A percentile compares a stretch with the other conserved stretches of the same genome.
phyloP scores from a whole-genome alignment of 2,888 invertebrate species.

The Cloeon dipterum region DNA sequence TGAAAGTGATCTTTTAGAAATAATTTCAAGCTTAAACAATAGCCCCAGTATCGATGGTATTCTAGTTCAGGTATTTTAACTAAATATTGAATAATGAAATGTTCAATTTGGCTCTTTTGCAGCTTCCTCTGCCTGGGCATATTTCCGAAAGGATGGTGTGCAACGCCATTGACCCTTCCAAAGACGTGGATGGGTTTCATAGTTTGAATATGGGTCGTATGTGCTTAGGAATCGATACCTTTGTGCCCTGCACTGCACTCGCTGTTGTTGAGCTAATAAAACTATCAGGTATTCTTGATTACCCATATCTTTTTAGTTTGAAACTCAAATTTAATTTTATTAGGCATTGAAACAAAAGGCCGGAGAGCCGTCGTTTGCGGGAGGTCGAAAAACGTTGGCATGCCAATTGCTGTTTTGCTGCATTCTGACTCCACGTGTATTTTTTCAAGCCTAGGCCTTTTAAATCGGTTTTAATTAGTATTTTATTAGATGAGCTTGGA shows the following conservation, averaged over 20 bases:
- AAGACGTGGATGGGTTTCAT: constrained; percentile 87
- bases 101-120: constrained; percentile 8
- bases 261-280: constrained; percentile 46
- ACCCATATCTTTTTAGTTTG: too few species aligned
- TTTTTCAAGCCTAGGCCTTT: constrained; percentile 38
- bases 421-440: too few species aligned
- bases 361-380: constrained; percentile 77
- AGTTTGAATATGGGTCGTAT: constrained; percentile 59
- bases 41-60: constrained; percentile 56
- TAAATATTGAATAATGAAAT: not conserved
- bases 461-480: not conserved
- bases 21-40: constrained; percentile 40
- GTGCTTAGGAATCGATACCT: constrained; percentile 42
- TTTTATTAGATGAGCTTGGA: constrained; percentile 18
- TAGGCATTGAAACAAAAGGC: constrained; percentile 54
- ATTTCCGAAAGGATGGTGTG: constrained; percentile 55
- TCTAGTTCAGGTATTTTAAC: constrained; percentile 34
- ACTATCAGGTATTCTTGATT: constrained; percentile 31
- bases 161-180: constrained; percentile 52
- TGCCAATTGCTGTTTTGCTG: constrained; percentile 69
- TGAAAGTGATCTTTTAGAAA: constrained; percentile 39
- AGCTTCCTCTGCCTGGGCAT: constrained; percentile 52
- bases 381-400: constrained; percentile 76
- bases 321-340: constrained; percentile 13
- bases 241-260: constrained; percentile 60